A percentile compares a stretch with the other conserved stretches of the same genome.
These are phyloP conservation scores for Trogon melanurus DNA, from an alignment of 2,113 vertebrate genomes.

Conservation along the genomic window DNA sequence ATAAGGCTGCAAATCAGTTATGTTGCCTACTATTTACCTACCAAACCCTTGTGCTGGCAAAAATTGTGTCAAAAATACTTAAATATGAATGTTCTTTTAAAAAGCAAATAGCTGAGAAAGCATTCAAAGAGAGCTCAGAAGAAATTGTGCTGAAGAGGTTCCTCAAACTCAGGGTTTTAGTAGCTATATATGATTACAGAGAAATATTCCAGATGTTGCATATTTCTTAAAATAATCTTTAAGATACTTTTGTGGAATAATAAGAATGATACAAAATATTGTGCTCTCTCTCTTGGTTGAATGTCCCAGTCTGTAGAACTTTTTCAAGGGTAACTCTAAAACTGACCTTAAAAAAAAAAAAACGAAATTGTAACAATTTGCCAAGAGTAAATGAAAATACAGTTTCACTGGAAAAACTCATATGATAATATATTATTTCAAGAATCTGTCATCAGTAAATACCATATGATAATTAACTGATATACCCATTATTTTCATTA, in stretches of 20 bases:
- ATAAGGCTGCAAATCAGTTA: neutral
- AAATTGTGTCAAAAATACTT: neutral
- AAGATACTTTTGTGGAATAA: slow-evolving; percentile 38
- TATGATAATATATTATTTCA: slow-evolving; percentile 39
- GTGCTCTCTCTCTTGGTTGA: neutral
- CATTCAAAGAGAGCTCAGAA: neutral
- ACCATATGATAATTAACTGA: slow-evolving; percentile 16
- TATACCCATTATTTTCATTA: neutral
- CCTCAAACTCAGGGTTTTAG: slow-evolving; percentile 9
- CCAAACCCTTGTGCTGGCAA: neutral
- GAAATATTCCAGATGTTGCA: slow-evolving; percentile 27
- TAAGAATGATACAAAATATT: slow-evolving; percentile 51
- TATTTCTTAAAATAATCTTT: slow-evolving; percentile 59
- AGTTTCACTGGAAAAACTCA: slow-evolving; percentile 31
- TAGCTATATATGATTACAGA: neutral
- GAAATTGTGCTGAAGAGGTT: neutral
- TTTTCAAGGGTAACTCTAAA: slow-evolving; percentile 68
- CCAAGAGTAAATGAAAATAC: slow-evolving; percentile 60
- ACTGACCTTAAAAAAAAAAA: neutral
- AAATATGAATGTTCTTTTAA: neutral
- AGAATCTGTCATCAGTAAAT: slow-evolving; percentile 36
- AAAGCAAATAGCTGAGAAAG: neutral
- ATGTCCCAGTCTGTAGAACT: neutral
- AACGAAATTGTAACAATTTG: slow-evolving; percentile 20
- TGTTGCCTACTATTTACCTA: neutral